phyloP scores from a whole-genome alignment of 2,113 vertebrate species.

The Catharus fuscescens region DNA sequence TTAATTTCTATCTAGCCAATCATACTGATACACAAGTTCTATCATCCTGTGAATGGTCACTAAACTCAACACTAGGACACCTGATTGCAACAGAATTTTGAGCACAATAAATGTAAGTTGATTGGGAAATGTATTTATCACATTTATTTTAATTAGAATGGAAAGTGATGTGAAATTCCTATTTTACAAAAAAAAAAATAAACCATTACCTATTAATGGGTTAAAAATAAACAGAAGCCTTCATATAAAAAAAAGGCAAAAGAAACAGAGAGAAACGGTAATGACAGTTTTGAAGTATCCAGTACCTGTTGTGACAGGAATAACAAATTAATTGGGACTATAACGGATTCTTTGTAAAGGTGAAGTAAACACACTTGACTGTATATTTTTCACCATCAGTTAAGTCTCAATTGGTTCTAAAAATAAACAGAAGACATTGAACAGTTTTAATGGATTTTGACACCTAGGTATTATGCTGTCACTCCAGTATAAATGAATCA shows the following conservation, averaged over 20 bases:
- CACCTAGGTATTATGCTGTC: constrained; percentile 99
- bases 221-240: constrained; percentile 87
- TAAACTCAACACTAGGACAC: constrained; percentile 27
- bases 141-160: constrained; percentile 24
- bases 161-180: not conserved
- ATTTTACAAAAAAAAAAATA: not conserved
- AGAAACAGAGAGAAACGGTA: constrained; percentile 84
- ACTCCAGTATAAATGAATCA: constrained; percentile 99
- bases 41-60: not conserved
- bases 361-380: constrained; percentile 99
- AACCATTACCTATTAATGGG: constrained; percentile 70
- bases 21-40: not conserved
- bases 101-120: not conserved
- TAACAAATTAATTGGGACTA: constrained; percentile 99
- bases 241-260: constrained; percentile 62
- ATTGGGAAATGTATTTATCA: not conserved
- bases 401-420: constrained; percentile 99
- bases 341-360: constrained; percentile 99
- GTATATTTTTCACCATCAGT: constrained; percentile 99
- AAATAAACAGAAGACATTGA: constrained; percentile 99
- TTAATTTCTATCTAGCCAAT: constrained; percentile 24
- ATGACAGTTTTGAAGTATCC: constrained; percentile 98
- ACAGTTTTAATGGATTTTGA: constrained; percentile 99
- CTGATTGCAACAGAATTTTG: not conserved
- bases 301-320: constrained; percentile 98